Evolutionary conservation across 2,113 vertebrate genomes (phyloP).

Genomic region (Pleuronectes platessa): DNA sequence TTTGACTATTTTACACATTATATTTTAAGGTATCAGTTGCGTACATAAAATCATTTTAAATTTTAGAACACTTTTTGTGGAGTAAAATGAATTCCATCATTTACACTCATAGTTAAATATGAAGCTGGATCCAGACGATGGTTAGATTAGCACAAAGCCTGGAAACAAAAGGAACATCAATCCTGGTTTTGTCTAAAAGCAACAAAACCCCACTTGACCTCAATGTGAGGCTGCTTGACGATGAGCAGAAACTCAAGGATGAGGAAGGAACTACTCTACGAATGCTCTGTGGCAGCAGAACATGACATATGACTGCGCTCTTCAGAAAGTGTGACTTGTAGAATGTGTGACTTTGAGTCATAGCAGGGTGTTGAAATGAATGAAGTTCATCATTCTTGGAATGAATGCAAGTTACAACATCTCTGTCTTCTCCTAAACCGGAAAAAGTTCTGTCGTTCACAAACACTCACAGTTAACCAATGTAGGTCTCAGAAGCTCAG

Average conservation of each 20-base stretch:
- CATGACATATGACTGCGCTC: neutral
- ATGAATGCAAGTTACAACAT: neutral
- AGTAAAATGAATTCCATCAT: too few relatives aligned
- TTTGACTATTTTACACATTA: too few relatives aligned
- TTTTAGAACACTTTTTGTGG: neutral
- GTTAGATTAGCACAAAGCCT: neutral
- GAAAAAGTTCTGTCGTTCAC: neutral
- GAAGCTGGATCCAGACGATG: neutral
- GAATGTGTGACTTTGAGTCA: conserved; percentile 3
- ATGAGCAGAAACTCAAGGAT: neutral
- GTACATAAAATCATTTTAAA: too few relatives aligned
- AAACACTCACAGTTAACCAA: neutral
- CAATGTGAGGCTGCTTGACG: too few relatives aligned
- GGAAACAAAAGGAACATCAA: neutral
- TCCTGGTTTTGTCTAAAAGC: neutral
- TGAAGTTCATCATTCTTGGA: neutral
- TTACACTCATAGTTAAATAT: neutral
- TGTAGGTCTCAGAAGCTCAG: neutral
- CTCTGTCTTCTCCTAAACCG: neutral
- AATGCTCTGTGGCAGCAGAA: neutral
- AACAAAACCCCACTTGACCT: neutral
- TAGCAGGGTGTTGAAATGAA: neutral
- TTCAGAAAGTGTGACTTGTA: neutral
- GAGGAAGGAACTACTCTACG: neutral
- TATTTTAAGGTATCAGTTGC: too few relatives aligned